Evolutionary conservation across 2,888 invertebrate genomes (phyloP).

Genomic region (Cephus sareptanus): DNA sequence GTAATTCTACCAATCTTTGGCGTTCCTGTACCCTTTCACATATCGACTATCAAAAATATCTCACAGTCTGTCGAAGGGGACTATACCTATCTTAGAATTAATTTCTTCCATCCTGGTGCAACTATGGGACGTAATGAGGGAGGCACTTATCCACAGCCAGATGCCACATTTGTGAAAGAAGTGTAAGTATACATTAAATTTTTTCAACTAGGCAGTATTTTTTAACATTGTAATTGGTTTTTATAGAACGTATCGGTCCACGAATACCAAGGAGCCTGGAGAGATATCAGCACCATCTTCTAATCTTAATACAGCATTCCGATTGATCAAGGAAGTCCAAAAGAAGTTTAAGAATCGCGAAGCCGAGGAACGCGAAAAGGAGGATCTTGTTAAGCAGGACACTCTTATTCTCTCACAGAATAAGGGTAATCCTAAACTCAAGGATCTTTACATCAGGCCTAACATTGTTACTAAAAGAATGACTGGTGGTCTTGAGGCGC

Average conservation of each 20-base stretch:
- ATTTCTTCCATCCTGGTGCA: slow-evolving; percentile 98
- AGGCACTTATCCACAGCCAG: slow-evolving; percentile 90
- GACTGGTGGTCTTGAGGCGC: slow-evolving; percentile 90
- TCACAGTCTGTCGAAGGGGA: slow-evolving; percentile 99
- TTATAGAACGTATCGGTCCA: slow-evolving; percentile 91
- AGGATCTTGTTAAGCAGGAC: slow-evolving; percentile 98
- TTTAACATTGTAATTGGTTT: background rate
- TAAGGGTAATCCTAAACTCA: slow-evolving; percentile 97
- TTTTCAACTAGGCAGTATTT: background rate
- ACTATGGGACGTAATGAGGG: slow-evolving; percentile 95
- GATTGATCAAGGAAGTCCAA: slow-evolving; percentile 98
- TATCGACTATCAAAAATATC: slow-evolving; percentile 98
- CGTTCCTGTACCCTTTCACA: slow-evolving; percentile 96
- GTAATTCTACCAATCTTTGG: slow-evolving; percentile 98
- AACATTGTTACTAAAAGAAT: slow-evolving; percentile 97
- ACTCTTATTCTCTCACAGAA: slow-evolving; percentile 92
- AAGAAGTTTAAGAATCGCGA: slow-evolving; percentile 98
- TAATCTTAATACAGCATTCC: slow-evolving; percentile 95
- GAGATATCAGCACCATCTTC: slow-evolving; percentile 93
- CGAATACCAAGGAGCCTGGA: slow-evolving; percentile 97
- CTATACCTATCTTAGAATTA: slow-evolving; percentile 97
- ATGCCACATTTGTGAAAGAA: slow-evolving; percentile 98
- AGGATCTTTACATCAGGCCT: slow-evolving; percentile 98
- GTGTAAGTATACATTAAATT: slow-evolving; percentile 74
- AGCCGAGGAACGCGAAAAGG: slow-evolving; percentile 98